Conservation (phyloP, 2,888 invertebrate genomes). For the Helleia helle region DNA sequence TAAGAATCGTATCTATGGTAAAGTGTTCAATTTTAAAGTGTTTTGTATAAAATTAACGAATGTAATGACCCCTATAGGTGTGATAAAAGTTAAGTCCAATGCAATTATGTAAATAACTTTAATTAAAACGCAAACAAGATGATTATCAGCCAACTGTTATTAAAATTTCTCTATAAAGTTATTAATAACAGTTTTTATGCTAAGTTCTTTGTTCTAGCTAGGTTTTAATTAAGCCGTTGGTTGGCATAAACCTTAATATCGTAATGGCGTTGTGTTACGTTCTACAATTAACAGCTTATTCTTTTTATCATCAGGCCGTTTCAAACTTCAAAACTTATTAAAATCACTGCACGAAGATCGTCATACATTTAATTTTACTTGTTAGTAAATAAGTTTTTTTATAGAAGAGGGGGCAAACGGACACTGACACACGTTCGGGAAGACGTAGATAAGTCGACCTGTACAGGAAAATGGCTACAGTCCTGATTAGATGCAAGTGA, state of each 20-base stretch:
- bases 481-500: too few species aligned
- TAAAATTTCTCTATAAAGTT: neutral
- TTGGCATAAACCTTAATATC: neutral
- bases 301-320: too few species aligned
- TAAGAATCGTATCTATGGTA: too few species aligned
- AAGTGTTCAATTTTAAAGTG: neutral
- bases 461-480: too few species aligned
- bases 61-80: neutral
- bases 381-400: too few species aligned
- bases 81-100: neutral
- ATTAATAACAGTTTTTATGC: neutral
- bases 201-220: neutral
- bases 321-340: neutral
- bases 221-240: neutral
- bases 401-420: too few species aligned
- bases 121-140: constrained; percentile 31
- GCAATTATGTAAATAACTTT: constrained; percentile 17
- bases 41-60: neutral
- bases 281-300: too few species aligned
- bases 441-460: too few species aligned
- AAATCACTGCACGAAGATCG: too few species aligned
- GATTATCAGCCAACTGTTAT: constrained; percentile 22
- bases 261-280: neutral
- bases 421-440: too few species aligned
- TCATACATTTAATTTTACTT: too few species aligned